Base-by-base conservation (phyloP, 30 jellyfish, hydroid and myxozoan genomes). In the Rhopilema esculentum region DNA sequence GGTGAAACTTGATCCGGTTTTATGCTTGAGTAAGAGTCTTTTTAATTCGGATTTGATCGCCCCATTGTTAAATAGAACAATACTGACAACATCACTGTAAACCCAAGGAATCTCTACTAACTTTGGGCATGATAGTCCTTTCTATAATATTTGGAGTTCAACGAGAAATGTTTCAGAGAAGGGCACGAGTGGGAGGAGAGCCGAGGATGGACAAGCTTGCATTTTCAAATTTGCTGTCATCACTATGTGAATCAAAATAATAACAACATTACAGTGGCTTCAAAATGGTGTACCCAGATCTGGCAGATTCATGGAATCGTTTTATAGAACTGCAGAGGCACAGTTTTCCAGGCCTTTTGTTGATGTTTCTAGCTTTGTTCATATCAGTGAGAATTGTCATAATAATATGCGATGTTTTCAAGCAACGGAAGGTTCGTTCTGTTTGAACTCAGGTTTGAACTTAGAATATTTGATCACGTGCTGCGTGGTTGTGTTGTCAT, bases 401-500 rank as follows among this genome's bases (percentile, higher is more conserved):
- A 28, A 57, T 52, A 27, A 80, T 66, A 7, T 21, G 65, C 32
- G 90, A 80, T 0, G n/a, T 80, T 23, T 70, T n/a, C n/a, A 16
- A 32, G 29, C 28, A 25, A 19, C 75, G 62, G 26, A 66, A 80
- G 90, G 90, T 80, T 80, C 51, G 90, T 80, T 20, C 16, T 49
- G 19, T 22, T 7, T 21, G 57, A 40, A 40, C 57, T 22, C 15
- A 1, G 72, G 26, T 48, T 31, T 24, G 27, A 33, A 21, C 31
- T 77, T 77, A 48, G 69, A 18, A 40, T 27, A 62, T 20, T 52
- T 16, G 90, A 80, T 80, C 90, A 80, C 90, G 90, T 80, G 90
- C 76, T 66, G 32, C 30, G 90, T 80, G 82, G 90, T 80, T 80
- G 90, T 80, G 90, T 80, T 80, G 90, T 49, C 27, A 1, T 66